These are phyloP conservation scores for Centrocercus urophasianus DNA, from an alignment of 2,113 vertebrate genomes.

Conservation along the genomic window DNA sequence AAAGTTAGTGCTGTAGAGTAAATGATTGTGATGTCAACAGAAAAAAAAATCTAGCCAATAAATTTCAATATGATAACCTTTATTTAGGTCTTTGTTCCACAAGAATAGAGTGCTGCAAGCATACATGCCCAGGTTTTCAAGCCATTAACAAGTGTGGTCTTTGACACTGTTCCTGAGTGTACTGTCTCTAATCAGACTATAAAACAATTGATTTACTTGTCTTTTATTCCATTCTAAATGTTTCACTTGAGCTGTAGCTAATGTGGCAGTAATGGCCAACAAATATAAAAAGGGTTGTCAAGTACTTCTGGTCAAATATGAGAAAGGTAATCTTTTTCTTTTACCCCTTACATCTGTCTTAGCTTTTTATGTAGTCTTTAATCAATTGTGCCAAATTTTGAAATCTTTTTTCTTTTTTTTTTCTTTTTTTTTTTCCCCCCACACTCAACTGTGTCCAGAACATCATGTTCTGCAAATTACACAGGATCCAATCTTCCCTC, in stretches of 20 bases:
- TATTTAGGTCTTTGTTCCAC: neutral
- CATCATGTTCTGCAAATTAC: neutral
- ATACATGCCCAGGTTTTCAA: neutral
- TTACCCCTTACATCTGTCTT: neutral
- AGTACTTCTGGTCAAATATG: neutral
- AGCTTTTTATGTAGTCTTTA: conserved; percentile 27
- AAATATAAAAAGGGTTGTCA: neutral
- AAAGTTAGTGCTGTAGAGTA: neutral
- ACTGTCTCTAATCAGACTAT: neutral
- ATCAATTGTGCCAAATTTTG: neutral
- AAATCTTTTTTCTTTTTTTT: neutral
- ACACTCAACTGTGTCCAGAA: neutral
- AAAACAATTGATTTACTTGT: neutral
- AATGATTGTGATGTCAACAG: neutral
- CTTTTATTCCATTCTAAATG: conserved; percentile 3
- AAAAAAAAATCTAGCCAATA: neutral
- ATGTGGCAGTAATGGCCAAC: neutral
- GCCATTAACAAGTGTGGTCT: neutral
- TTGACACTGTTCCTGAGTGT: neutral
- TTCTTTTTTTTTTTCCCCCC: neutral
- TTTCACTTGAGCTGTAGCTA: neutral
- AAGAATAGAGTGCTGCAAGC: neutral
- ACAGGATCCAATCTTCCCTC: neutral
- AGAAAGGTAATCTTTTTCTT: neutral
- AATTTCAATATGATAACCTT: neutral